These are phyloP conservation scores for Vanessa cardui DNA, from an alignment of 2,888 invertebrate species.

Conservation along the genomic window DNA sequence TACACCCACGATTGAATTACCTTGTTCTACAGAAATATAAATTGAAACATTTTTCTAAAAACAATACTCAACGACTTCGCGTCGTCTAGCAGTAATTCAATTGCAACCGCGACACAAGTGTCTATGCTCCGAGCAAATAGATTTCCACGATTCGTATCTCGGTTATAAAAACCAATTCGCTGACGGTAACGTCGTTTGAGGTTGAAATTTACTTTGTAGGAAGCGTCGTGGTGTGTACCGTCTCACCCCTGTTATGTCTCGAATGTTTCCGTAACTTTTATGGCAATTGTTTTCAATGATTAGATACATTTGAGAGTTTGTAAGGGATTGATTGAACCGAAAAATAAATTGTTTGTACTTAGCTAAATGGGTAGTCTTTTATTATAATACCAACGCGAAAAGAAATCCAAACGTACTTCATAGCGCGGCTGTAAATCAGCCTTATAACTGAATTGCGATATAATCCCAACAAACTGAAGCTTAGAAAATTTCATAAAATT, in stretches of 20 bases:
- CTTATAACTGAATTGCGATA: no score
- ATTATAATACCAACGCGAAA: no score
- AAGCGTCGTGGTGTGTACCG: constrained; percentile 10
- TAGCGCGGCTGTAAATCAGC: no score
- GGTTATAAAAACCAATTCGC: constrained; percentile 16
- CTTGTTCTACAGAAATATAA: background rate
- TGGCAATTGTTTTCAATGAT: constrained; percentile 10
- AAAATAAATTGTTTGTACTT: no score
- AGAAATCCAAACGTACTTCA: no score
- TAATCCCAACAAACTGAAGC: no score
- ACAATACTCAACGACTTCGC: background rate
- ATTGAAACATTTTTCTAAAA: background rate
- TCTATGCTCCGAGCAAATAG: constrained; percentile 3
- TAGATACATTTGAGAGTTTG: background rate
- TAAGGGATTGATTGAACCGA: background rate
- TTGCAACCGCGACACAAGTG: constrained; percentile 2
- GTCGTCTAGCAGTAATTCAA: constrained; percentile 9
- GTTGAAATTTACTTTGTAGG: constrained; percentile 25
- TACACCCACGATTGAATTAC: no score
- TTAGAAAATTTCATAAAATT: no score
- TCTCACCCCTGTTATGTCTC: constrained; percentile 46
- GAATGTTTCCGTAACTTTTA: constrained; percentile 48
- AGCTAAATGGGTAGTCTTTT: no score
- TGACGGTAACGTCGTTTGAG: constrained; percentile 14
- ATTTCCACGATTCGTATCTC: constrained; percentile 16